Evolutionary conservation across 2,113 vertebrate species (phyloP), one percentile per base, ranked within the genome.

Genomic region (Centrocercus urophasianus): DNA sequence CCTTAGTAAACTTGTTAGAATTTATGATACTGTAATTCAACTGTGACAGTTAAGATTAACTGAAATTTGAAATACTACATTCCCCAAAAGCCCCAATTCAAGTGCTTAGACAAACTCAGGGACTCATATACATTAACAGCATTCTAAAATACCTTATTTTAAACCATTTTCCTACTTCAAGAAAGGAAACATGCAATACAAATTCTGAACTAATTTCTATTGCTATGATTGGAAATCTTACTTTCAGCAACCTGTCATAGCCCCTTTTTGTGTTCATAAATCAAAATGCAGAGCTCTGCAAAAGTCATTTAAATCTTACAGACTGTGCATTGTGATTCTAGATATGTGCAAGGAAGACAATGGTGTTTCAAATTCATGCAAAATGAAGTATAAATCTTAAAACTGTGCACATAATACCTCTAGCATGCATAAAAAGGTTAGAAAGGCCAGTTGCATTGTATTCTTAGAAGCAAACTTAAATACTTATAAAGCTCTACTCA

Each of bases 401-500:
- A 65, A 76, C 1, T 25, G 5, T 24, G 72, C 30, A 61, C 8
- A 43, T 11, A 56, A 18, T 47, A 61, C 38, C 24, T 16, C 11
- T 50, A 38, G 48, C 16, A 91, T 89, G 80, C 13, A 60, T 5
- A 78, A 63, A 14, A 59, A 8, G n/a, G 17, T 32, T 54, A 70
- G 57, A 74, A 75, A 25, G 94, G 16, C 54, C 11, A 30, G 32
- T 18, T 69, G 17, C 18, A 72, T 1, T 43, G 21, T 2, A 83
- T n/a, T 27, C 22, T 71, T 63, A 28, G 43, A 10, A 70, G 76
- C 7, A 75, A 89, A 66, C 15, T 32, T 42, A 18, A 27, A 34
- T 10, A 87, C 32, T 64, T 84, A 65, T 15, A 84, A 93, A 72
- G 57, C 38, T 91, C 34, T 74, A 92, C 98, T 98, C 97, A 99